Conservation (phyloP, 1,140 invertebrate genomes). For the Drosophila sproati region DNA sequence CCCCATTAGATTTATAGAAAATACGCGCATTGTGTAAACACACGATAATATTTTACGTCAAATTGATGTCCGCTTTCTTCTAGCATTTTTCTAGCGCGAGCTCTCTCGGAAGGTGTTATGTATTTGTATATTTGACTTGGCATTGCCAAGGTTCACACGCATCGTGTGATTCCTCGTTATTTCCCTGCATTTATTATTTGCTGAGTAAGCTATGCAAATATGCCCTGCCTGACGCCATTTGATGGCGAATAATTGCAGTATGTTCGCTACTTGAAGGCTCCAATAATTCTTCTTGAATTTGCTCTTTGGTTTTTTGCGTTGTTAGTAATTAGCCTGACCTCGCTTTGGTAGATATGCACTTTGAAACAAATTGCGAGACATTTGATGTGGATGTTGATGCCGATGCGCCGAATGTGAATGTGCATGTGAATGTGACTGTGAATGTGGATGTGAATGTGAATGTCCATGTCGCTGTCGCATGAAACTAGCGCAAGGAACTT, state of each 20-base stretch:
- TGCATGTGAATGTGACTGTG: neutral
- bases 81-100: constrained; percentile 4
- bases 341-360: constrained; percentile 36
- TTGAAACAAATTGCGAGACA: constrained; percentile 56
- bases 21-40: constrained; percentile 33
- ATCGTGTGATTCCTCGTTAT: constrained; percentile 5
- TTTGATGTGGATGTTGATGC: neutral
- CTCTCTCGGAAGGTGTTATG: constrained; percentile 19
- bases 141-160: constrained; percentile 58
- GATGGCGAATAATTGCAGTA: constrained; percentile 57
- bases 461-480: constrained; percentile 66
- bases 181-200: constrained; percentile 9
- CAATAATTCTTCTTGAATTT: constrained; percentile 68
- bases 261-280: constrained; percentile 51
- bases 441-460: constrained; percentile 11
- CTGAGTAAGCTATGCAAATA: constrained; percentile 25
- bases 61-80: constrained; percentile 29
- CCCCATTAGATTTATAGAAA: constrained; percentile 26
- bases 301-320: constrained; percentile 73
- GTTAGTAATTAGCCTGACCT: constrained; percentile 70
- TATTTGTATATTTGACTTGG: constrained; percentile 20
- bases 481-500: constrained; percentile 78
- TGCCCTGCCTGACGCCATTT: constrained; percentile 14
- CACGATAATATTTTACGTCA: constrained; percentile 27
- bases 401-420: neutral